phyloP scores from a whole-genome alignment of 2,113 vertebrate species.

The Thinocorus orbignyianus region DNA sequence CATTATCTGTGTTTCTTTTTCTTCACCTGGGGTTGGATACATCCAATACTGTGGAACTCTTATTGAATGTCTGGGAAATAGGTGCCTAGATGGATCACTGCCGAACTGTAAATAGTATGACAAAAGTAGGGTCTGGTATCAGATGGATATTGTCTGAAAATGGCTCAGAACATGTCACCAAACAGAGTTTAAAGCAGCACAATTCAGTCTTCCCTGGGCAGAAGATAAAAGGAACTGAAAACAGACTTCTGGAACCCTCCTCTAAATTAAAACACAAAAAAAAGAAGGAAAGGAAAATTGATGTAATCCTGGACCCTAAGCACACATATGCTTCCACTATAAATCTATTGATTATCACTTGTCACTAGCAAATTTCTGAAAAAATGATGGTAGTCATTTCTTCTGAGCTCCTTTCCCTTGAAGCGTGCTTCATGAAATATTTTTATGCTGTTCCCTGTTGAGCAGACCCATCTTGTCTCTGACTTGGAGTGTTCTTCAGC shows the following conservation, averaged over 20 bases:
- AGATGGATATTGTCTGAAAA: background rate
- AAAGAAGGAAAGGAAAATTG: background rate
- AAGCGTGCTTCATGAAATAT: background rate
- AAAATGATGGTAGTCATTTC: background rate
- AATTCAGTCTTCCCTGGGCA: background rate
- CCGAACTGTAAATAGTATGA: background rate
- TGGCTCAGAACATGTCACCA: background rate
- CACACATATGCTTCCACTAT: background rate
- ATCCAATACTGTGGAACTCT: background rate
- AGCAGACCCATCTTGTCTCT: background rate
- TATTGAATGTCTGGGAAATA: background rate
- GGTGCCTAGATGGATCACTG: background rate
- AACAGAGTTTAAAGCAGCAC: background rate
- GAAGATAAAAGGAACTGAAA: background rate
- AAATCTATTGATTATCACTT: background rate
- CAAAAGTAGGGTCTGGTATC: background rate
- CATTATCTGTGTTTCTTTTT: background rate
- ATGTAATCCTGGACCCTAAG: background rate
- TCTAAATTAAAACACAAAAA: background rate
- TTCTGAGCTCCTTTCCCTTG: background rate
- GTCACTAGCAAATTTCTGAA: background rate
- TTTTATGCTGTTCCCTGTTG: background rate
- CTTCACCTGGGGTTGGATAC: background rate
- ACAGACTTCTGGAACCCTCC: background rate
- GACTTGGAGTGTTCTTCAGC: background rate